These are phyloP conservation scores for Ornithoptera alexandrae DNA, from an alignment of 2,888 invertebrate species.

Conservation along the genomic window DNA sequence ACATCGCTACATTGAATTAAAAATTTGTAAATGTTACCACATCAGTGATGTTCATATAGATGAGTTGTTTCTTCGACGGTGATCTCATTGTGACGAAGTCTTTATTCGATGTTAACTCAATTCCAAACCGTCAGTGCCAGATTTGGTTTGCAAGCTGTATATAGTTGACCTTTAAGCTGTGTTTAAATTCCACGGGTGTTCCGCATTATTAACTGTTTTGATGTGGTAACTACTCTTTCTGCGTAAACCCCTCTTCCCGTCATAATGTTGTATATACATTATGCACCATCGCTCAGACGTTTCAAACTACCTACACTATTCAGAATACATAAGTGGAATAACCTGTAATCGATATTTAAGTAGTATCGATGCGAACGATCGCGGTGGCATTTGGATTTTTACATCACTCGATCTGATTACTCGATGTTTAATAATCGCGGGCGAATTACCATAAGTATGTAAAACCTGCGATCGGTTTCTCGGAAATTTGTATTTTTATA, in stretches of 20 bases:
- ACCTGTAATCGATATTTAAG: slow-evolving; percentile 17
- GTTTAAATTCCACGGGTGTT: slow-evolving; percentile 32
- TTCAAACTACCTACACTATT: background rate
- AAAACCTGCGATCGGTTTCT: slow-evolving; percentile 19
- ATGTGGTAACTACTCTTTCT: too few relatives aligned
- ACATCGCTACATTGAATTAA: too few relatives aligned
- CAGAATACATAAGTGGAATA: background rate
- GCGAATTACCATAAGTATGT: slow-evolving; percentile 16
- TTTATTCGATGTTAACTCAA: slow-evolving; percentile 19
- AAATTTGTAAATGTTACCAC: background rate
- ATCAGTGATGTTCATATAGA: background rate
- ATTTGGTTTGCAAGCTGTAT: slow-evolving; percentile 36
- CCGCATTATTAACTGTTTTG: background rate
- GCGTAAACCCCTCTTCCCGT: too few relatives aligned
- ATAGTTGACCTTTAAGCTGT: slow-evolving; percentile 45
- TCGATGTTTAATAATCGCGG: slow-evolving; percentile 16
- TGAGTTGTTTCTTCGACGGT: background rate
- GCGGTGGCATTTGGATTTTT: slow-evolving; percentile 11
- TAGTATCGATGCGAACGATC: slow-evolving; percentile 3
- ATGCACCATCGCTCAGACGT: background rate
- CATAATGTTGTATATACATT: too few relatives aligned
- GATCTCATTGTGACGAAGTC: slow-evolving; percentile 13
- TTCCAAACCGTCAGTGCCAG: slow-evolving; percentile 1
- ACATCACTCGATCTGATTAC: slow-evolving; percentile 21
- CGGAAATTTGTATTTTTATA: slow-evolving; percentile 28